A percentile compares a stretch with the other conserved stretches of the same genome.
These are phyloP conservation scores for Helicoverpa armigera DNA, from an alignment of 1,140 invertebrate species.

Conservation along the genomic window DNA sequence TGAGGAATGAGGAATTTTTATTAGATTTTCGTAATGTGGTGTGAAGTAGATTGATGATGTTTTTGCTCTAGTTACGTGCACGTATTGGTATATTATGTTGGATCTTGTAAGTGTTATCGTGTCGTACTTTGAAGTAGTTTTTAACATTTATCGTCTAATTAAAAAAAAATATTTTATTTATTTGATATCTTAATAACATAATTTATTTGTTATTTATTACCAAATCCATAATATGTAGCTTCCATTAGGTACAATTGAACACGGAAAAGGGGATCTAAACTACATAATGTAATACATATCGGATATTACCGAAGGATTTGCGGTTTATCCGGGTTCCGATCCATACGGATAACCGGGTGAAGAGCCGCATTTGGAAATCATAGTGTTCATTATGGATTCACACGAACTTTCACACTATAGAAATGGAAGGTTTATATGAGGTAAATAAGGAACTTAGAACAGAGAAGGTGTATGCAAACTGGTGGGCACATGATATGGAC, in stretches of 20 bases:
- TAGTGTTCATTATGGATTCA: neutral
- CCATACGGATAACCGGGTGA: neutral
- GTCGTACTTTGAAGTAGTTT: too few relatives aligned
- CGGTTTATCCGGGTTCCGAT: slow-evolving; percentile 11
- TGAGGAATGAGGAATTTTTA: slow-evolving; percentile 27
- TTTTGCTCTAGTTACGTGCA: slow-evolving; percentile 19
- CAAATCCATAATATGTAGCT: too few relatives aligned
- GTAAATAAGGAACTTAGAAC: neutral
- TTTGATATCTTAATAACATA: too few relatives aligned
- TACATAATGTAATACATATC: neutral
- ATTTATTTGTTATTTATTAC: too few relatives aligned
- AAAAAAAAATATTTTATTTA: too few relatives aligned
- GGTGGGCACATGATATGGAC: too few relatives aligned
- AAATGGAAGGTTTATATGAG: neutral
- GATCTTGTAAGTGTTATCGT: too few relatives aligned
- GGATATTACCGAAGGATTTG: slow-evolving; percentile 12
- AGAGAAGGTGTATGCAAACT: too few relatives aligned
- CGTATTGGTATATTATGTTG: neutral
- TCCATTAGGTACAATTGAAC: neutral
- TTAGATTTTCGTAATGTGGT: neutral
- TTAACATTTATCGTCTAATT: too few relatives aligned
- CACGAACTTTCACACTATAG: neutral
- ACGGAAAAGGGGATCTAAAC: neutral
- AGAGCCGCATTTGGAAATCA: neutral
- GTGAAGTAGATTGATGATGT: slow-evolving; percentile 1